Evolutionary conservation across 2,797 vertebrate genomes (phyloP), one percentile per base, ranked within the genome.

Genomic region (Hippoglossus hippoglossus): DNA sequence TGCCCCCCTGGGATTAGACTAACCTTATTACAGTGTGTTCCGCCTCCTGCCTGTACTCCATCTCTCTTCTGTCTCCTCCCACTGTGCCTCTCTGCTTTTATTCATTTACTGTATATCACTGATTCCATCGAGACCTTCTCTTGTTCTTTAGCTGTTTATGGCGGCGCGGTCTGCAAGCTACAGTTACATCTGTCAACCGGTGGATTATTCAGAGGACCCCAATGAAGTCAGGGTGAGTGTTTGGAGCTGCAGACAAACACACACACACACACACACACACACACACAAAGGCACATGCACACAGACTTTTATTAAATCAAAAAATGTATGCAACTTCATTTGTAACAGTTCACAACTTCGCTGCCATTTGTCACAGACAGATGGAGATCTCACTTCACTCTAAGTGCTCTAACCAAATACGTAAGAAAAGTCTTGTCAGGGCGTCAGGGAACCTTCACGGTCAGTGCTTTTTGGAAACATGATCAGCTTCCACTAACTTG

Each of bases 161-260:
- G 97, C 96, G 44, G 97, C 98, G 0, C 95, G 95, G 88, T 94
- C 96, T 59, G 98, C 97, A 41, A 95, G 96, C 79, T 99, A 99
- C 94, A 99, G 98, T 87, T 99, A 99, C 89, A 94, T 99, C 81
- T 99, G 98, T 89, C 98, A 99, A 88, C 91, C 91, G 11, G 98
- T 99, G 90, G 95, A 97, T 94, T 99, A 99, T 86, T 97, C 98
- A 68, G 94, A 99, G n/a, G 96, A 99, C 61, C 96, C 96, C 84
- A 96, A 99, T 91, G 98, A 99, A 98, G 97, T 99, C 91, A 96
- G 98, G 94, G 98, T 99, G 91, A 97, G 97, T 88, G 61, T 69
- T 58, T 51, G 44, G 24, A 28, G 65, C 3, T 7, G 16, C 25
- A 39, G 19, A 52, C 25, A 65, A 13, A 46, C 44, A 46, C 16